These are phyloP conservation scores for Ypsolopha sequella DNA, from an alignment of 2,888 invertebrate species.

Conservation along the genomic window DNA sequence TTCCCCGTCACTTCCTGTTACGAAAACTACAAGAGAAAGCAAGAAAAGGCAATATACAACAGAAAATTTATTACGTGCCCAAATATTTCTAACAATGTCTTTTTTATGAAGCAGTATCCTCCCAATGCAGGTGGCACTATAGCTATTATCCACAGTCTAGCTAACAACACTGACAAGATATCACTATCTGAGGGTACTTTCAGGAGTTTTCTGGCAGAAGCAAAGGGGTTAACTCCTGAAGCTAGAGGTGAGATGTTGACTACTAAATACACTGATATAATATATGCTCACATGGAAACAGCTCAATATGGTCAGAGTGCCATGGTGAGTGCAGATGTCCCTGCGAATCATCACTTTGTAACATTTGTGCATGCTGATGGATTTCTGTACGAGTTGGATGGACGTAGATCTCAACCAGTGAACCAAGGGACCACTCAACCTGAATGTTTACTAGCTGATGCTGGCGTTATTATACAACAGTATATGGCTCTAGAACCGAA, in stretches of 20 bases:
- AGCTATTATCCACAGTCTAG: constrained; percentile 93
- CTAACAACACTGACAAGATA: constrained; percentile 87
- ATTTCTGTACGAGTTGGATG: constrained; percentile 86
- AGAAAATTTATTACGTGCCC: constrained; percentile 72
- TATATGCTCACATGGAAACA: constrained; percentile 82
- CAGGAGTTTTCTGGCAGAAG: constrained; percentile 82
- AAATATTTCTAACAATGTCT: constrained; percentile 75
- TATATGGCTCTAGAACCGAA: constrained; percentile 92
- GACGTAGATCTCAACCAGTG: constrained; percentile 77
- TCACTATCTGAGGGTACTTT: constrained; percentile 76
- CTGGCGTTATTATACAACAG: constrained; percentile 84
- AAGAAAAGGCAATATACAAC: constrained; percentile 62
- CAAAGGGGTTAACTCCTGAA: constrained; percentile 75
- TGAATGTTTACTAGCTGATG: constrained; percentile 85
- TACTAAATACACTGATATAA: constrained; percentile 78
- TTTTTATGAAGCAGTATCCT: constrained; percentile 91
- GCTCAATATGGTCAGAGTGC: constrained; percentile 94
- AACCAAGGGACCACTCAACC: constrained; percentile 84
- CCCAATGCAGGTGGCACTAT: constrained; percentile 98
- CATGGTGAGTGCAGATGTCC: constrained; percentile 81
- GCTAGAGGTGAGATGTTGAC: constrained; percentile 83
- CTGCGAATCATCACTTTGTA: constrained; percentile 91
- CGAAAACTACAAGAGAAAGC: constrained; percentile 76
- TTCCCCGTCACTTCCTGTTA: constrained; percentile 88
- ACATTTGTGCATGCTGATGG: constrained; percentile 88